Conservation (phyloP, 2,113 vertebrate genomes). For the Ptilonorhynchus violaceus region DNA sequence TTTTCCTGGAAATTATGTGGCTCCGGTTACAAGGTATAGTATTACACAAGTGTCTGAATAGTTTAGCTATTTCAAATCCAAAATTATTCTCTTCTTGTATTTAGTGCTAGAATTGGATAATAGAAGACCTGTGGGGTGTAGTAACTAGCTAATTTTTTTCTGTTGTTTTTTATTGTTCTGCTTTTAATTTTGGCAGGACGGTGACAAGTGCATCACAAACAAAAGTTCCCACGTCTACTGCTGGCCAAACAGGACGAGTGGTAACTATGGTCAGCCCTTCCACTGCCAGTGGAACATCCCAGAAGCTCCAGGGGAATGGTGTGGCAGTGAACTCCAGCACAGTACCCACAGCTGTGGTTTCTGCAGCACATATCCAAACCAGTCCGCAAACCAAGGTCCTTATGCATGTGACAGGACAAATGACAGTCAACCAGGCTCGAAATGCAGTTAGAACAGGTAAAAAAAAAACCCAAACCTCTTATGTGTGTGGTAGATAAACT, state of each 20-base stretch:
- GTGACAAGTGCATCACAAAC: conserved; percentile 82
- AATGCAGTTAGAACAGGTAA: conserved; percentile 91
- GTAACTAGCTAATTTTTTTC: background rate
- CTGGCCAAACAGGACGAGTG: conserved; percentile 81
- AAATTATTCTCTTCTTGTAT: background rate
- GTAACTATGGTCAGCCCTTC: conserved; percentile 85
- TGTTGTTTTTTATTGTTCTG: background rate
- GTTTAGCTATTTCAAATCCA: conserved; percentile 18
- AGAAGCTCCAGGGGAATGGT: conserved; percentile 81
- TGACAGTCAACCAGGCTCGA: conserved; percentile 97
- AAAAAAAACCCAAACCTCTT: background rate
- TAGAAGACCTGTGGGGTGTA: background rate
- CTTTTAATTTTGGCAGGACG: conserved; percentile 72
- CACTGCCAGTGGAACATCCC: conserved; percentile 64
- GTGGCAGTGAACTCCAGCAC: conserved; percentile 72
- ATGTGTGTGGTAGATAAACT: background rate
- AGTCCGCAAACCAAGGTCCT: conserved; percentile 89
- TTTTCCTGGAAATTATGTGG: conserved; percentile 98
- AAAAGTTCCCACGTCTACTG: conserved; percentile 84
- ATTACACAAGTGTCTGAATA: conserved; percentile 25
- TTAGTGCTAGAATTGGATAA: background rate
- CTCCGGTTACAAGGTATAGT: conserved; percentile 89
- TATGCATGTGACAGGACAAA: conserved; percentile 89
- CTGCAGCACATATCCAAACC: conserved; percentile 86
- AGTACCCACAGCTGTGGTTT: conserved; percentile 78